These are phyloP conservation scores for Holacanthella duospinosa DNA, from an alignment of 2,888 invertebrate species.

Conservation along the genomic window DNA sequence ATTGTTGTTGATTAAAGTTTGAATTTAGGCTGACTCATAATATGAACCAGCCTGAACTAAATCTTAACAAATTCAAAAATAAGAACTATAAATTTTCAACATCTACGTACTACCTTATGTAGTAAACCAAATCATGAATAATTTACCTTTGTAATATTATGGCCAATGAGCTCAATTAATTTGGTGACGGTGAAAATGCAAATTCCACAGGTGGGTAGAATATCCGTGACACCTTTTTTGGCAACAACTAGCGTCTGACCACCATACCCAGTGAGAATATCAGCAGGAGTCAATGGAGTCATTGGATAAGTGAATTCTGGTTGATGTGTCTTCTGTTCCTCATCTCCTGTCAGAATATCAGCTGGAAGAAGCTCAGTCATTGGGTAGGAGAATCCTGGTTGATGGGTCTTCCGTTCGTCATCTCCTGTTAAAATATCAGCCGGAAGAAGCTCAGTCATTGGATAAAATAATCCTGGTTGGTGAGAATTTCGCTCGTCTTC, in stretches of 20 bases:
- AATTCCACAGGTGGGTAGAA: constrained; percentile 64
- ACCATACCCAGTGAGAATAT: constrained; percentile 7
- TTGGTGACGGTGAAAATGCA: constrained; percentile 70
- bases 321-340: constrained; percentile 13
- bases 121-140: too few species aligned
- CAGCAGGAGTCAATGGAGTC: not conserved
- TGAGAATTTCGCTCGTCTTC: constrained; percentile 5
- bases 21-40: too few species aligned
- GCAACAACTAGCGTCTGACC: not conserved
- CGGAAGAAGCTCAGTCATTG: constrained; percentile 23
- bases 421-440: constrained; percentile 31
- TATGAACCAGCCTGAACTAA: not conserved
- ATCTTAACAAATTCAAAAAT: too few species aligned
- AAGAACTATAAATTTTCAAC: too few species aligned
- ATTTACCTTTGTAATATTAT: constrained; percentile 67
- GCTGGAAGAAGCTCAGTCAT: constrained; percentile 6
- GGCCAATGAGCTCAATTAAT: constrained; percentile 60
- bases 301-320: constrained; percentile 7
- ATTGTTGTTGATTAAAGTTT: too few species aligned
- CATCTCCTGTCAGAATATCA: constrained; percentile 8
- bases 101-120: too few species aligned
- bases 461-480: not conserved
- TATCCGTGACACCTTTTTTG: constrained; percentile 38
- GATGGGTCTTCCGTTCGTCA: constrained; percentile 27
- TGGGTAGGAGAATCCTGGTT: constrained; percentile 5